A percentile compares a stretch with the other conserved stretches of the same genome.
Conservation (phyloP, 35 echinoderm and acorn worm species). For the Ophiothrix spiculata region DNA sequence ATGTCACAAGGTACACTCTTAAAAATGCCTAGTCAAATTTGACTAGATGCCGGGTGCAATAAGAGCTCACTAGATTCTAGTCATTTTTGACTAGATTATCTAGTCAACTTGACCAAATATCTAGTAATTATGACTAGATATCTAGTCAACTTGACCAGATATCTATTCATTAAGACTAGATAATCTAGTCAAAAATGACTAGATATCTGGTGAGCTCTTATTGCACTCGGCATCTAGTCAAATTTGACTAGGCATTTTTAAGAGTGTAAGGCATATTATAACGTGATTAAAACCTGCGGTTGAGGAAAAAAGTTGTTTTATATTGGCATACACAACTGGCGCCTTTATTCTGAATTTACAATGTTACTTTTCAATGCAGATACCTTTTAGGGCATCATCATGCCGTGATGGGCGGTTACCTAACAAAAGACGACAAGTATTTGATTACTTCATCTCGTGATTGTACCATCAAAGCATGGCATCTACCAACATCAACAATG, state of each 20-base stretch:
- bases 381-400: conserved; percentile 64
- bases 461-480: conserved; percentile 79
- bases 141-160: no score
- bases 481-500: conserved; percentile 35
- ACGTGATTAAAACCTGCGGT: conserved; percentile 28
- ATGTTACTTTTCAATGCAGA: conserved; percentile 36
- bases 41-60: no score
- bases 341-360: conserved; percentile 15
- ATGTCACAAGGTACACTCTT: conserved; percentile 21
- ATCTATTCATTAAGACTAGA: no score
- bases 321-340: background rate
- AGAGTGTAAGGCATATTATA: conserved; percentile 23
- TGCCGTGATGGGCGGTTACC: conserved; percentile 64
- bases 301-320: conserved; percentile 13
- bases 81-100: no score
- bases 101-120: no score
- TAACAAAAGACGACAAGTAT: conserved; percentile 62
- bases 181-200: no score
- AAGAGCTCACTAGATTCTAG: no score
- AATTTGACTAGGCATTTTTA: no score
- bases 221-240: no score
- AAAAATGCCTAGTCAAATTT: no score
- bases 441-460: conserved; percentile 66
- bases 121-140: no score
- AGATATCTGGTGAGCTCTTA: no score